Evolutionary conservation across 1,140 invertebrate genomes (phyloP).

Genomic region (Aphelenchoides besseyi): DNA sequence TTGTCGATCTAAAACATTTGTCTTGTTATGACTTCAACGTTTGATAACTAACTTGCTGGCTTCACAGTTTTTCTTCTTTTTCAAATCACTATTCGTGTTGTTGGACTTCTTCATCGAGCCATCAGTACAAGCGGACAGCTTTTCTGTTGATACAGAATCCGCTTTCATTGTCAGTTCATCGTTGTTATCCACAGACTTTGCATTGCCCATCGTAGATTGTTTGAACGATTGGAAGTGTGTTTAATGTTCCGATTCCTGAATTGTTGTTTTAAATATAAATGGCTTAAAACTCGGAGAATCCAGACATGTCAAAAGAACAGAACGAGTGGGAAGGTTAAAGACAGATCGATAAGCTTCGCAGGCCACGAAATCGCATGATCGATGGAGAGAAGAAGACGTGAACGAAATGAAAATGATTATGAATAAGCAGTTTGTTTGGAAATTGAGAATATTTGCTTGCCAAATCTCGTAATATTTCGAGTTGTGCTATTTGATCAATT

Average conservation of each 20-base stretch:
- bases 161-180: background rate
- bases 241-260: background rate
- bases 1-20: constrained; percentile 25
- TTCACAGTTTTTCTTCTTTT: constrained; percentile 28
- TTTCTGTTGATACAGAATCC: background rate
- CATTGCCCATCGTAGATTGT: constrained; percentile 26
- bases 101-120: constrained; percentile 13
- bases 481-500: background rate
- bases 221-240: background rate
- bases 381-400: too few species aligned
- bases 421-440: background rate
- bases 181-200: constrained; percentile 20
- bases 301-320: background rate
- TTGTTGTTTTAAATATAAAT: background rate
- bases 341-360: background rate
- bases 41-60: constrained; percentile 22
- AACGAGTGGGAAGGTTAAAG: background rate
- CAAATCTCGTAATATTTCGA: background rate
- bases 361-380: background rate
- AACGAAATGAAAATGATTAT: background rate
- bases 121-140: background rate
- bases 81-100: constrained; percentile 21
- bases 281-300: too few species aligned
- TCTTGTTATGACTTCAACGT: constrained; percentile 1
- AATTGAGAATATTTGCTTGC: background rate